Base-by-base conservation (phyloP, 2,888 invertebrate species). In the Lasioglossum figueresi region DNA sequence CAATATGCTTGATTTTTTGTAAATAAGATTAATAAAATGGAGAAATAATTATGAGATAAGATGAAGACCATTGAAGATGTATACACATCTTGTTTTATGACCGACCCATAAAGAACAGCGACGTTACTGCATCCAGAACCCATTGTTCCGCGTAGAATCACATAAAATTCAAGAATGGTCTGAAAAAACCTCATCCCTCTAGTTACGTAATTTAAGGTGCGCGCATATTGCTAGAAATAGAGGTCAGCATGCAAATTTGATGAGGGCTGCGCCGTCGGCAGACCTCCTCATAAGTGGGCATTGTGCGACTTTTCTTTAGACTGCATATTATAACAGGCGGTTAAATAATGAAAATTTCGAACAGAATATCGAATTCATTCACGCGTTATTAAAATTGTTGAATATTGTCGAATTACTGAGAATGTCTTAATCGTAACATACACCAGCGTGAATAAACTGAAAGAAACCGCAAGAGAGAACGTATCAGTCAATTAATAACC, bases 401-500 rank as follows among this genome's bases (percentile, higher is more conserved):
- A 45, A 45, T 5, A 45, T 16, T 45, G 4, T 19, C 16, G 16
- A 48, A 23, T 52, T 52, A 23, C 23, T 6, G 23, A 52, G 6
- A 52, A 8, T 52, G 23, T 52, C 23, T 23, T 52, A 1, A 8
- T 23, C 23, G 10, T 23, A 10, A 8, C 8, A 23, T n/a, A 10
- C 23, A 43, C 14, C 10, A 52, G 31, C 16, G 43, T 31, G 72
- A 76, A 63, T 31, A 75, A 52, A 73, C 72, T 68, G 52, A 66
- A 80, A 74, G 76, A 79, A 77, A 76, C 40, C 66, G 31, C 31
- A 23, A 74, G 27, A 70, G 52, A 75, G 37, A 76, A 72, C 74
- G 52, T 79, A 59, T 52, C 52, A 23, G 37, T 56, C 16, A 40
- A 19, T 78, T 40, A 80, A 48, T 52, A 23, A 23, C 2, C 0